A percentile compares a stretch with the other conserved stretches of the same genome.
phyloP scores from a whole-genome alignment of 2,113 vertebrate genomes.

The Dryoscopus gambensis region DNA sequence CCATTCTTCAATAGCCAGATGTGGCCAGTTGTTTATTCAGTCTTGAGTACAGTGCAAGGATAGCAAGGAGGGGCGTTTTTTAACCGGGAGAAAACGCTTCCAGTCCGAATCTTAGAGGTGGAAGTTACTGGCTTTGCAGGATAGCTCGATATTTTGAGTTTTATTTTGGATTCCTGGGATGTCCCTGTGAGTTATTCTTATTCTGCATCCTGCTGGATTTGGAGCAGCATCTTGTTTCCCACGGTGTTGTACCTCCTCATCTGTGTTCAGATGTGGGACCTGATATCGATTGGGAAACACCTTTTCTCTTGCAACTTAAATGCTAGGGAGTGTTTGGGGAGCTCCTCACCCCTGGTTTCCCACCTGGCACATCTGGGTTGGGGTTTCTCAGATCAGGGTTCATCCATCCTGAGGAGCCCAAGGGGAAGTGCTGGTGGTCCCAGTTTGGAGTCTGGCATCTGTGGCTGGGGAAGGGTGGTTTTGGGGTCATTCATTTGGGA shows the following conservation, averaged over 20 bases:
- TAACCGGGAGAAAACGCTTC: neutral
- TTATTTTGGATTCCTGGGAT: neutral
- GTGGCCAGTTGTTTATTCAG: neutral
- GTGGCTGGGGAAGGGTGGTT: neutral
- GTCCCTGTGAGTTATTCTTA: neutral
- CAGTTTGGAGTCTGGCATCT: neutral
- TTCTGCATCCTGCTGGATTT: fast-evolving
- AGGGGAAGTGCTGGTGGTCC: neutral
- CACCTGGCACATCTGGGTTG: neutral
- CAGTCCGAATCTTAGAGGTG: neutral
- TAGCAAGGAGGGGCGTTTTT: neutral
- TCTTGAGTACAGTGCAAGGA: neutral
- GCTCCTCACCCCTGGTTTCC: neutral
- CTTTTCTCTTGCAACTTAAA: neutral
- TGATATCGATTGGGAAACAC: neutral
- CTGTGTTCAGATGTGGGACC: neutral
- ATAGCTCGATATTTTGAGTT: neutral
- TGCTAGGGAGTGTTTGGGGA: neutral
- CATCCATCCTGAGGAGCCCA: neutral
- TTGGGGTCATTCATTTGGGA: neutral
- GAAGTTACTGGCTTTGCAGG: neutral
- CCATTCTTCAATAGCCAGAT: neutral
- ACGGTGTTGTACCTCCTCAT: neutral
- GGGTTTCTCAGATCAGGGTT: neutral
- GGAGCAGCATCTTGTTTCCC: neutral